Percentiles rank a stretch among this genome's conserved stretches.
Evolutionary conservation across 2,797 vertebrate genomes (phyloP).

Genomic region (Karalla daura): DNA sequence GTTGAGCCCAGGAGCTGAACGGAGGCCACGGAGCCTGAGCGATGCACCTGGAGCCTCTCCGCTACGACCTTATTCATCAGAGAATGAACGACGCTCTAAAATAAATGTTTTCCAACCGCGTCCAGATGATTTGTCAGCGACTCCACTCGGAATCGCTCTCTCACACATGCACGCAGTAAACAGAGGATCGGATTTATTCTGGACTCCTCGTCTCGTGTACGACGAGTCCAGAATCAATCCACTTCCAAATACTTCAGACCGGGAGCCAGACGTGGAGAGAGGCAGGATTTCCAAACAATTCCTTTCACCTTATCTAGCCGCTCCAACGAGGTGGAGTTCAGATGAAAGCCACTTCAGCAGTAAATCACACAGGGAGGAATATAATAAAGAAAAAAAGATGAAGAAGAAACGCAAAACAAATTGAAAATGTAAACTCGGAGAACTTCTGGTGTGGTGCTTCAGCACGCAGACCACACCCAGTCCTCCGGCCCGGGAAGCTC

Average conservation of each 20-base stretch:
- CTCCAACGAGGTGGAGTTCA: slow-evolving; percentile 37
- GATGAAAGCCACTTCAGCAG: not conserved
- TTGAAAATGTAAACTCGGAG: slow-evolving; percentile 18
- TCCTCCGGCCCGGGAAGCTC: slow-evolving; percentile 17
- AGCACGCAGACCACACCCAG: slow-evolving; percentile 27
- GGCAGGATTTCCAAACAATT: slow-evolving; percentile 45
- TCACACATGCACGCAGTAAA: no score
- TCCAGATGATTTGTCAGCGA: no score
- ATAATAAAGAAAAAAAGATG: no score
- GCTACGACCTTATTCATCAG: no score
- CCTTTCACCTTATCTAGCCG: slow-evolving; percentile 39
- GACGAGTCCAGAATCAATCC: not conserved
- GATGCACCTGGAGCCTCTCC: no score
- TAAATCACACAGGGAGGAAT: no score
- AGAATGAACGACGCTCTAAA: no score
- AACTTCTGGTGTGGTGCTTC: slow-evolving; percentile 20
- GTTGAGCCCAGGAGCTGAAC: no score
- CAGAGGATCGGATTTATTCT: no score
- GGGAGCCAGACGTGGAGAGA: slow-evolving; percentile 26
- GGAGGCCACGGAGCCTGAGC: no score
- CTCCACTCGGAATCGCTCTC: no score
- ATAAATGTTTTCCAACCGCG: no score
- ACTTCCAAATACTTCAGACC: not conserved
- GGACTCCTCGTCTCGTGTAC: not conserved
- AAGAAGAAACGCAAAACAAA: not conserved